Base-by-base conservation (phyloP, 2,797 vertebrate genomes). In the Cyprinella venusta region DNA sequence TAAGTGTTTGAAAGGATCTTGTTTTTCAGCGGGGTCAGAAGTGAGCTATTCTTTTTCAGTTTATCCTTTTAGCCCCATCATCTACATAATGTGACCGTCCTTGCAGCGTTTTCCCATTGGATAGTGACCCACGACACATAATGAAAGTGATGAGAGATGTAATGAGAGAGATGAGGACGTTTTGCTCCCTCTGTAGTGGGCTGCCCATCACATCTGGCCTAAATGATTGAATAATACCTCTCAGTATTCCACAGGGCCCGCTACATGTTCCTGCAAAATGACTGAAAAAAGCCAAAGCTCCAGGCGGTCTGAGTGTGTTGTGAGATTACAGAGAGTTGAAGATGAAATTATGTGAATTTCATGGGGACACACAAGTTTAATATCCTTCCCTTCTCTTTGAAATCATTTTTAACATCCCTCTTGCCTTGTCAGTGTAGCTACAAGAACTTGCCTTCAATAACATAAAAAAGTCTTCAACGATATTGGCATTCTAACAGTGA, bases 21-120 rank as follows among this genome's bases (percentile, higher is more conserved):
- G 21, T 65, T 67, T 52, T 48, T 79, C 40, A 50, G 6, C 0
- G 0, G 1, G 42, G 30, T 65, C 21, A 64, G 19, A 50, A 61
- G 68, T 18, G n/a, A 61, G 52, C 56, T 72, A 15, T 15, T 30
- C 9, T 16, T 70, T 52, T 52, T 81, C 45, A 4, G 1, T 76
- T 67, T 15, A 68, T 76, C 63, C 61, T 45, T 76, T 68, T 54
- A 76, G 48, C 24, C 4, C 12, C 3, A 1, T 30, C 13, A 78
- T 83, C 65, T 83, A 76, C 81, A 78, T 83, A 83, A 78, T 83
- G 40, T 63, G 65, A 48, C 40, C 30, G 81, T 83, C 81, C 74
- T 83, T 83, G 74, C 24, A 76, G 48, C 3, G 21, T 63, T 26
- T 59, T 38, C 68, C 63, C 40, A 12, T 33, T 30, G n/a, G 38